Evolutionary conservation across 2,888 invertebrate species (phyloP).

Genomic region (Lithodes maja): DNA sequence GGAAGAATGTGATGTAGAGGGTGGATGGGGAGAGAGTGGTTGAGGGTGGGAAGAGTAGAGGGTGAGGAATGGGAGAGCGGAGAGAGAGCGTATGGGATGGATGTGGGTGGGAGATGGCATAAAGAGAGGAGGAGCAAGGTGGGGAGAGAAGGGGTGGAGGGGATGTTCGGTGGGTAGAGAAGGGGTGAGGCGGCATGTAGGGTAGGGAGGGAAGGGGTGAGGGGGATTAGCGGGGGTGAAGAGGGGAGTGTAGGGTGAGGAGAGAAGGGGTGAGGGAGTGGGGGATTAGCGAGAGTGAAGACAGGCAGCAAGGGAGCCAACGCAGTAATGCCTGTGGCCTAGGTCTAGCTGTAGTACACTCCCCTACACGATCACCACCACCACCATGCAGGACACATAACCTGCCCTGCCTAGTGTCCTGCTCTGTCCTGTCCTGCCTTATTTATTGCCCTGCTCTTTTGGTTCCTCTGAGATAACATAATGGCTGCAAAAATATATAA

Average conservation of each 20-base stretch:
- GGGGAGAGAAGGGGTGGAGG: background rate
- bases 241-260: background rate
- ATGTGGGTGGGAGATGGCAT: background rate
- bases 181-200: background rate
- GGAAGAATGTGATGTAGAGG: background rate
- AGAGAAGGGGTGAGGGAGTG: background rate
- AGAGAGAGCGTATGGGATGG: no score
- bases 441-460: background rate
- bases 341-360: slow-evolving; percentile 15
- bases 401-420: background rate
- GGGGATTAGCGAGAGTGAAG: background rate
- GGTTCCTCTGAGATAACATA: background rate
- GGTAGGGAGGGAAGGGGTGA: background rate
- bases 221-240: background rate
- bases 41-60: background rate
- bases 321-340: slow-evolving; percentile 38
- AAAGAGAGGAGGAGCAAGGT: background rate
- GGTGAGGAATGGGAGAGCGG: background rate
- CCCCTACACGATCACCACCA: background rate
- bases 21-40: background rate
- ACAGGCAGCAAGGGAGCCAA: slow-evolving; percentile 8
- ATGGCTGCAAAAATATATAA: no score
- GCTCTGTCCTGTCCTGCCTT: background rate
- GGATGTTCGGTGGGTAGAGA: background rate
- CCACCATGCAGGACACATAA: background rate